Percentiles rank a stretch among this genome's conserved stretches.
Conservation (phyloP, 2,113 vertebrate species). For the Dinomys branickii region DNA sequence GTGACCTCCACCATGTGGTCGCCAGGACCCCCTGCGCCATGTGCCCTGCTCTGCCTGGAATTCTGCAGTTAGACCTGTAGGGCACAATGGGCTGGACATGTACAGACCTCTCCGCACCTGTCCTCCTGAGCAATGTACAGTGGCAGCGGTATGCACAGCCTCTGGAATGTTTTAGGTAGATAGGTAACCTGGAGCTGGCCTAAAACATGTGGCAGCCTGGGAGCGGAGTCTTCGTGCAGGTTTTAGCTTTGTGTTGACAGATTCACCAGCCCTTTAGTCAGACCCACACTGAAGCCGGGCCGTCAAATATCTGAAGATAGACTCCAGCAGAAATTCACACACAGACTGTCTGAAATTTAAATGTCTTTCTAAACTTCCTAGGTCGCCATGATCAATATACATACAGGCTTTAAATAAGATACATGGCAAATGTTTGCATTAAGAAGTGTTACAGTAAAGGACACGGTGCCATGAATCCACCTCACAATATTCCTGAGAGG, state of each 20-base stretch:
- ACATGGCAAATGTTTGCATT: neutral
- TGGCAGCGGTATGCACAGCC: neutral
- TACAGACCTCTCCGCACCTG: neutral
- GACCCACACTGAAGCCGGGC: neutral
- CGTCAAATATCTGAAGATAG: neutral
- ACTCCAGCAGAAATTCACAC: neutral
- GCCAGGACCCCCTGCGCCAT: neutral
- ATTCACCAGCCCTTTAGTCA: neutral
- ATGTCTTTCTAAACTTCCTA: neutral
- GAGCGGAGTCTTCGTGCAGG: neutral
- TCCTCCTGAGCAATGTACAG: neutral
- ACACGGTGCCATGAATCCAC: neutral
- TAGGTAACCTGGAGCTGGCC: neutral
- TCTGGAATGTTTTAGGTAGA: neutral
- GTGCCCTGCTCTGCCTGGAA: too few relatives aligned
- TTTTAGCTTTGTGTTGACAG: neutral
- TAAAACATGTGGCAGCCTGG: rapidly evolving
- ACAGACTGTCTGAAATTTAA: neutral
- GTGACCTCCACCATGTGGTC: neutral
- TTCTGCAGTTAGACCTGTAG: neutral
- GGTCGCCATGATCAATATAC: neutral
- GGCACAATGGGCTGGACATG: rapidly evolving
- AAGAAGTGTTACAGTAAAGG: neutral
- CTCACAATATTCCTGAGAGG: neutral
- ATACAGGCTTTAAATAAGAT: neutral